Percentiles rank a stretch among this genome's conserved stretches.
Evolutionary conservation across 2,888 invertebrate species (phyloP).

Genomic region (Melinaea menophilus): DNA sequence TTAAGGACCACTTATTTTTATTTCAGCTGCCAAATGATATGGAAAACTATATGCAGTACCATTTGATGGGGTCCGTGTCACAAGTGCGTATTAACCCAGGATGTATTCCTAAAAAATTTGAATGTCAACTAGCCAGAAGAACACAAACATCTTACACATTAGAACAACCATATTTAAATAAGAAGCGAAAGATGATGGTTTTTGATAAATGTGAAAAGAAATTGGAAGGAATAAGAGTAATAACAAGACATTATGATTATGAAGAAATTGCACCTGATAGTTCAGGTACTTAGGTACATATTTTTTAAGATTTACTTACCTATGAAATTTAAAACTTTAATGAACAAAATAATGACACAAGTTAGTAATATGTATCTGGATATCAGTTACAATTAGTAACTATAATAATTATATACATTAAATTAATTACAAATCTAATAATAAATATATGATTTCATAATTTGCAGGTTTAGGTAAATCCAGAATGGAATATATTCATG

Average conservation of each 20-base stretch:
- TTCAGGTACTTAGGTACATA: conserved; percentile 6
- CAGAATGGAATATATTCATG: too few relatives aligned
- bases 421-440: too few relatives aligned
- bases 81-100: conserved; percentile 41
- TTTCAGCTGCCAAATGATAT: conserved; percentile 31
- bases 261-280: background rate
- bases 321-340: too few relatives aligned
- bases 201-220: conserved; percentile 27
- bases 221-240: conserved; percentile 16
- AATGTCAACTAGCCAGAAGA: conserved; percentile 36
- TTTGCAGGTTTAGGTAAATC: too few relatives aligned
- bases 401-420: too few relatives aligned
- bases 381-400: too few relatives aligned
- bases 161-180: conserved; percentile 27
- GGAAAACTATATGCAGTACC: conserved; percentile 37
- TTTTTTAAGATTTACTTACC: background rate
- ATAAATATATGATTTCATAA: too few relatives aligned
- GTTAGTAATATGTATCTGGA: too few relatives aligned
- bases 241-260: conserved; percentile 11
- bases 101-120: conserved; percentile 39
- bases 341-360: too few relatives aligned
- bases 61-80: conserved; percentile 42
- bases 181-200: conserved; percentile 27
- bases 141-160: conserved; percentile 24
- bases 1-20: too few relatives aligned